These are phyloP conservation scores for Osmerus mordax DNA, from an alignment of 2,113 vertebrate species.

Conservation along the genomic window DNA sequence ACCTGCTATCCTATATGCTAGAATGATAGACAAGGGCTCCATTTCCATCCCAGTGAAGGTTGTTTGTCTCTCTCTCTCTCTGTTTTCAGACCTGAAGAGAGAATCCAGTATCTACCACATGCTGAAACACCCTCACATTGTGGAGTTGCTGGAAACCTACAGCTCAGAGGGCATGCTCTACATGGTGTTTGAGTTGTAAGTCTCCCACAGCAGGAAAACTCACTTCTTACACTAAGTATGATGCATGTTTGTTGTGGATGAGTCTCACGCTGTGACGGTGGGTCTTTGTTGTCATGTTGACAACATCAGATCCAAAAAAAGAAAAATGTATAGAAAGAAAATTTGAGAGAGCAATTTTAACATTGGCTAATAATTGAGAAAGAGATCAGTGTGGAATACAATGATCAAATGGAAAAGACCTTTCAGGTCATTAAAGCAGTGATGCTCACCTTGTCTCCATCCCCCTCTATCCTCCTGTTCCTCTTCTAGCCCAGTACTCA, in stretches of 20 bases:
- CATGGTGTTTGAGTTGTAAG: conserved; percentile 99
- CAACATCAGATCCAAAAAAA: neutral
- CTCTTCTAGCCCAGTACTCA: conserved; percentile 39
- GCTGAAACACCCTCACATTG: conserved; percentile 98
- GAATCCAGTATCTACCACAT: conserved; percentile 99
- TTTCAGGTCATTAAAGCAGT: neutral
- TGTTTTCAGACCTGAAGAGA: conserved; percentile 88
- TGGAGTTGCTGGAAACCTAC: conserved; percentile 96
- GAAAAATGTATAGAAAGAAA: neutral
- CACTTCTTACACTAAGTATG: neutral
- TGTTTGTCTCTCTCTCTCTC: neutral
- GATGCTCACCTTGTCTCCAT: neutral
- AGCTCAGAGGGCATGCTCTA: conserved; percentile 99
- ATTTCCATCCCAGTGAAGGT: no score
- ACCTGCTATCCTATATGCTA: no score
- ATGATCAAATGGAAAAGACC: neutral
- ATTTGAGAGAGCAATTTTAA: neutral
- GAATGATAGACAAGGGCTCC: no score
- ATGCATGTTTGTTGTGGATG: neutral
- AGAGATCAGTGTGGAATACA: neutral
- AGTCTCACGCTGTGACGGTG: no score
- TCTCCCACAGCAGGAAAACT: conserved; percentile 34
- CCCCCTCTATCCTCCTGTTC: neutral
- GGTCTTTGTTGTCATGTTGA: no score
- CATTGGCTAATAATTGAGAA: neutral